phyloP scores from a whole-genome alignment of 2,113 vertebrate species.

The Xerus inauris region DNA sequence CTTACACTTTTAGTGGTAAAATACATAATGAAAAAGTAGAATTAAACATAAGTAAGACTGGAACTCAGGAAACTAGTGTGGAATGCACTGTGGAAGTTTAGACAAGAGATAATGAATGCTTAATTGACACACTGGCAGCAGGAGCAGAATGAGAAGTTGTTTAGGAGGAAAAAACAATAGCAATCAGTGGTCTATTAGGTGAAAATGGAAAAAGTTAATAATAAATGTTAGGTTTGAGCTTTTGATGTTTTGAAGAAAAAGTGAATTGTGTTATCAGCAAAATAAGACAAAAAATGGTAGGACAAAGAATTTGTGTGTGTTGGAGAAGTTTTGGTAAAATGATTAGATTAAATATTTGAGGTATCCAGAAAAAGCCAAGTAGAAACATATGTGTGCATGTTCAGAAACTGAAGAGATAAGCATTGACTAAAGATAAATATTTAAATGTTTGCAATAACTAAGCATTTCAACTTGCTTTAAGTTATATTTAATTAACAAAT shows the following conservation, averaged over 20 bases:
- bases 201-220: background rate
- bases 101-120: background rate
- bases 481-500: no score
- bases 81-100: background rate
- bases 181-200: background rate
- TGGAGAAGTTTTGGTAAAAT: no score
- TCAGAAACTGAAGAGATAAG: no score
- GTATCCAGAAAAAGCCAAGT: no score
- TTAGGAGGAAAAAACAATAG: background rate
- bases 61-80: background rate
- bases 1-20: background rate
- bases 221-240: background rate
- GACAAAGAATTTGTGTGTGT: no score
- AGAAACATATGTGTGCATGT: no score
- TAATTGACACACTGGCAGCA: background rate
- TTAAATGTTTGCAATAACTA: no score
- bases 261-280: background rate
- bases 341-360: no score
- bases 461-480: no score
- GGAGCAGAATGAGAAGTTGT: background rate
- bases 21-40: background rate
- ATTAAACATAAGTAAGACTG: background rate
- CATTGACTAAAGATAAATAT: no score
- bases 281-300: no score
- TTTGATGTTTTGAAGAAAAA: background rate